phyloP scores from a whole-genome alignment of 2,113 vertebrate genomes.

The Myocastor coypus region DNA sequence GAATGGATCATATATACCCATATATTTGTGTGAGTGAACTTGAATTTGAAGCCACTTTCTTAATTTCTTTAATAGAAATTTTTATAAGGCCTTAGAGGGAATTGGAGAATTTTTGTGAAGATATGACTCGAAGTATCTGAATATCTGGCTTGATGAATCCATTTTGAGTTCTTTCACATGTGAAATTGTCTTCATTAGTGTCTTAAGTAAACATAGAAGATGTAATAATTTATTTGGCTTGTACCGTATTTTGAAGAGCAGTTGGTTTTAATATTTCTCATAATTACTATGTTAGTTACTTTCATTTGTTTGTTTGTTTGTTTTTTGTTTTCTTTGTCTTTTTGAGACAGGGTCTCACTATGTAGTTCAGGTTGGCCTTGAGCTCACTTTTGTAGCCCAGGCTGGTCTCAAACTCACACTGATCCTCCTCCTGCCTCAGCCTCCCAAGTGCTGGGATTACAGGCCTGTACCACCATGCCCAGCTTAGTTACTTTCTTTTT shows the following conservation, averaged over 20 bases:
- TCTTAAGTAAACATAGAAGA: not conserved
- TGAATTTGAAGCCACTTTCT: too few species aligned
- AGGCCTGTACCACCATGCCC: too few species aligned
- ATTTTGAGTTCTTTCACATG: not conserved
- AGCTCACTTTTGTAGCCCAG: too few species aligned
- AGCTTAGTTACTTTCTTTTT: too few species aligned
- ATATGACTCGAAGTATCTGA: not conserved
- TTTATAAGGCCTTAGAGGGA: not conserved
- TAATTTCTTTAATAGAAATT: too few species aligned
- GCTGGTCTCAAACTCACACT: too few species aligned
- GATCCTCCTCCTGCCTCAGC: too few species aligned
- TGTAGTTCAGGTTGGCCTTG: too few species aligned
- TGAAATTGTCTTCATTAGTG: not conserved
- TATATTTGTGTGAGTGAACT: not conserved
- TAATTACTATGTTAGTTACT: not conserved
- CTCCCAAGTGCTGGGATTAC: too few species aligned
- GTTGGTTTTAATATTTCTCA: not conserved
- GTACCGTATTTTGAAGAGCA: conserved; percentile 2
- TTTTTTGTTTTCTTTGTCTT: too few species aligned
- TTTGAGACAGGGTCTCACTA: too few species aligned
- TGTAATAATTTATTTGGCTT: conserved; percentile 11
- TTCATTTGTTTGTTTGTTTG: too few species aligned
- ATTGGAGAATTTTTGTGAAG: not conserved
- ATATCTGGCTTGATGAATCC: not conserved
- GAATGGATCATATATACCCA: not conserved